Evolutionary conservation across 2,113 vertebrate species (phyloP), one percentile per base, ranked within the genome.

Genomic region (Podarcis cretensis): DNA sequence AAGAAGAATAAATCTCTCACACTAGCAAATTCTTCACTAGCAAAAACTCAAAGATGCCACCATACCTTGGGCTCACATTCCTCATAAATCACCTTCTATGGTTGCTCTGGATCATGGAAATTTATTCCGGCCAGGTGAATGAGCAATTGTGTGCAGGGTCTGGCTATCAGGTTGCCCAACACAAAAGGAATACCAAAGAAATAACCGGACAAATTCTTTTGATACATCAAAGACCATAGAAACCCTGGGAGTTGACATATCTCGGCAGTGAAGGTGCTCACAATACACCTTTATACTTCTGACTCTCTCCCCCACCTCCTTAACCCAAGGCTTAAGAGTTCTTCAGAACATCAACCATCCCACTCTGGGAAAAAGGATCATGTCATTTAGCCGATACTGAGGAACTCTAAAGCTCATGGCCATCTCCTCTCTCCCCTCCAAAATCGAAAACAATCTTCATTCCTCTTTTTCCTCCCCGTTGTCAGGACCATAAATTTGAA

Each of bases 211-310:
- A 88, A 90, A 85, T 89, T 82, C 75, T 91, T 89, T 16, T 13
- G 82, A 85, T 82, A 88, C 43, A 85, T 90, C 82, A 83, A 90
- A 95, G 85, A 87, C 30, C 88, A 81, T 87, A 90, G 35, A 88
- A 83, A 71, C 23, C 63, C 27, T 79, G 37, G 86, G 89, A 95
- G 87, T 57, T 63, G 74, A 89, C 68, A 16, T 65, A 92, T 43
- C 87, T 89, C 89, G 63, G 75, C 23, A 89, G 91, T 54, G 14
- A 92, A 37, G 32, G 21, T 57, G 92, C 91, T 86, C 92, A 89
- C 18, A 63, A 63, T 57, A 63, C 59, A 89, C 32, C 43, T 83
- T 85, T 32, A 69, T 3, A 83, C 1, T 77, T 89, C 87, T 77
- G 30, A 8, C 2, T 57, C 90, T n/a, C 23, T 43, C 37, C 27